Evolutionary conservation across 2,888 invertebrate genomes (phyloP).

Genomic region (Empis livida): DNA sequence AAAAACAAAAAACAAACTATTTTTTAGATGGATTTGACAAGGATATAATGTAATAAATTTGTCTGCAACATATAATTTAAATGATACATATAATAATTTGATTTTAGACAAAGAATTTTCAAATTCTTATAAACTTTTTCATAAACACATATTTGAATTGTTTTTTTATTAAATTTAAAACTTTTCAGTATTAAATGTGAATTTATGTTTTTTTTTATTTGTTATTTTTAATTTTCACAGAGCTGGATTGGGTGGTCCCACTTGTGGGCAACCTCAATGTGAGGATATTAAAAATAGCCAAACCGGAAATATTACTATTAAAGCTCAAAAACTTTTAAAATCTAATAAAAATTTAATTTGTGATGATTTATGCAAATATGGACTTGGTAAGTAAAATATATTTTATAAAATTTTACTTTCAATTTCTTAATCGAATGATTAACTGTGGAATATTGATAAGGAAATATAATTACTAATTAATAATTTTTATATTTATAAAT

Average conservation of each 20-base stretch:
- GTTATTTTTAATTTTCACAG: constrained; percentile 22
- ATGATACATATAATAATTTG: not conserved
- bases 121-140: not conserved
- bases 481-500: too few species aligned
- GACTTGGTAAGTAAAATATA: constrained; percentile 36
- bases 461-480: too few species aligned
- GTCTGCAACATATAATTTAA: too few species aligned
- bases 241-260: constrained; percentile 30
- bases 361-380: constrained; percentile 45
- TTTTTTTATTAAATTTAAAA: too few species aligned
- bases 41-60: too few species aligned
- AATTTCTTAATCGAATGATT: too few species aligned
- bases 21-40: too few species aligned
- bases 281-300: not conserved
- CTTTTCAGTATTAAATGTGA: not conserved
- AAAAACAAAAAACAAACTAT: too few species aligned
- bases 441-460: too few species aligned
- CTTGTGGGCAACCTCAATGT: constrained; percentile 18
- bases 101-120: not conserved
- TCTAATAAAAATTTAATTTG: constrained; percentile 37
- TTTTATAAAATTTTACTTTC: not conserved
- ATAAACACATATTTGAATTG: not conserved
- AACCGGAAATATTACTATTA: constrained; percentile 1
- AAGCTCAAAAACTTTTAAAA: constrained; percentile 14
- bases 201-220: constrained; percentile 3